phyloP scores from a whole-genome alignment of 2,113 vertebrate species.

The Alethe castanea region DNA sequence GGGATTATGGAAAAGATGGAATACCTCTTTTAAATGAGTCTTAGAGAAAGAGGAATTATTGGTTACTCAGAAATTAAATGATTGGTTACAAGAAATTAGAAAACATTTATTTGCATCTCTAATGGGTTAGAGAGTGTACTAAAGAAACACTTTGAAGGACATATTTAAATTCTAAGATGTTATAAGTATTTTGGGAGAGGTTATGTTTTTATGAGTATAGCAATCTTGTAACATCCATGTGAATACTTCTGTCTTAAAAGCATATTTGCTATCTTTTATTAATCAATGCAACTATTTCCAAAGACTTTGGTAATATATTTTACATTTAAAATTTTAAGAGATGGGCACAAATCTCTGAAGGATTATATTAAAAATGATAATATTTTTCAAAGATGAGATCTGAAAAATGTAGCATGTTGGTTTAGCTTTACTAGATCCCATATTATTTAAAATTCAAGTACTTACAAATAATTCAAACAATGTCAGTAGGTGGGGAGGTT shows the following conservation, averaged over 20 bases:
- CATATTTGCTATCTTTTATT: not conserved
- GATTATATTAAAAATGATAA: not conserved
- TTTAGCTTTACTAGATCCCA: not conserved
- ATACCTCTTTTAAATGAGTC: not conserved
- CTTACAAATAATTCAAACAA: not conserved
- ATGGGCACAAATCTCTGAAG: not conserved
- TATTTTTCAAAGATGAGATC: not conserved
- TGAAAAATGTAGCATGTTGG: not conserved
- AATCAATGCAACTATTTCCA: not conserved
- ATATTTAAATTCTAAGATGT: not conserved
- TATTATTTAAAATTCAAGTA: not conserved
- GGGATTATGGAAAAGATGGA: not conserved
- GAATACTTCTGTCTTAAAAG: not conserved
- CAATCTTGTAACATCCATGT: not conserved
- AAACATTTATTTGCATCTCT: not conserved
- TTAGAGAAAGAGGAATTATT: not conserved
- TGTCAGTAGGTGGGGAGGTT: rapidly evolving
- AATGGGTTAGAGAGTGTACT: not conserved
- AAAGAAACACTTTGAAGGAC: not conserved
- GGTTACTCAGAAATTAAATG: not conserved
- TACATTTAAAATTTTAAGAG: not conserved
- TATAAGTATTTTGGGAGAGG: not conserved
- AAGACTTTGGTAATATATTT: not conserved
- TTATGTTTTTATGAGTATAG: not conserved
- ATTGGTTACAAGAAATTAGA: not conserved